Conservation (phyloP, 2,888 invertebrate genomes). For the Criorhina ranunculi region DNA sequence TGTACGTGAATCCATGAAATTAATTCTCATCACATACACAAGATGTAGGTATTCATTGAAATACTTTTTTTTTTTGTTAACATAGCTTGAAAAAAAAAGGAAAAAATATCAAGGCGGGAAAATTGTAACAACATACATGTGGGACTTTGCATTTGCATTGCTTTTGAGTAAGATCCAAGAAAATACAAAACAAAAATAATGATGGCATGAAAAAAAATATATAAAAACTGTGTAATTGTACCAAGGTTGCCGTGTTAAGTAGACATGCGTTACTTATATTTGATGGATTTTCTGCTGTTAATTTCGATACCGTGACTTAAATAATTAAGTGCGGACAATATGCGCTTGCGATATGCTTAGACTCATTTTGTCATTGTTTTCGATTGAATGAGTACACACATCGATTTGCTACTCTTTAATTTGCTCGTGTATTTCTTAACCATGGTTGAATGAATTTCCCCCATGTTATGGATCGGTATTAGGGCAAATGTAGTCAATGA, state of each 20-base stretch:
- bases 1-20: constrained; percentile 54
- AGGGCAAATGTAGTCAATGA: constrained; percentile 20
- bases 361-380: constrained; percentile 74
- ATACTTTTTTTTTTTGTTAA: constrained; percentile 20
- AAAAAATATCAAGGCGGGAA: constrained; percentile 55
- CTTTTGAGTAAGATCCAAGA: constrained; percentile 68
- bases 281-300: constrained; percentile 73
- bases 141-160: constrained; percentile 40
- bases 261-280: constrained; percentile 68
- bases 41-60: constrained; percentile 18
- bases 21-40: constrained; percentile 66
- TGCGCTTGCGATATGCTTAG: constrained; percentile 64
- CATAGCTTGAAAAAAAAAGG: constrained; percentile 15
- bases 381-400: constrained; percentile 73
- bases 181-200: constrained; percentile 33
- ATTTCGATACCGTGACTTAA: constrained; percentile 76
- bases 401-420: constrained; percentile 55
- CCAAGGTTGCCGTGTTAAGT: constrained; percentile 69
- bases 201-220: constrained; percentile 44
- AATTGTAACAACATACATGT: constrained; percentile 63
- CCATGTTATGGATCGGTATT: constrained; percentile 37
- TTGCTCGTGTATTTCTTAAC: constrained; percentile 35
- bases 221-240: constrained; percentile 72
- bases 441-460: constrained; percentile 62
- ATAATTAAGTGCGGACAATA: constrained; percentile 76